Percentiles rank a stretch among this genome's conserved stretches.
Evolutionary conservation across 2,888 invertebrate genomes (phyloP).

Genomic region (Erebia aethiops): DNA sequence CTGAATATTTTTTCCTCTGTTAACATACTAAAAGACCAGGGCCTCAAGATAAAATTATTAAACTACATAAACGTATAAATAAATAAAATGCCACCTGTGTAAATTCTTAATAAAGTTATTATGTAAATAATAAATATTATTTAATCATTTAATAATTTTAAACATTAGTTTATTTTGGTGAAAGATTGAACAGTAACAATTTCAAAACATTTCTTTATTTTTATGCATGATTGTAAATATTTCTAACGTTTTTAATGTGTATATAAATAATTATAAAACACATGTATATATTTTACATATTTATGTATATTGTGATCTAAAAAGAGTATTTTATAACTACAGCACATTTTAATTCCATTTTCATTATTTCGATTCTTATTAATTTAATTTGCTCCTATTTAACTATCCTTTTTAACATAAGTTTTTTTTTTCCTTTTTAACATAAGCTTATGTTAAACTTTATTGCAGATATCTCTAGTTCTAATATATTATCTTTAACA

Average conservation of each 20-base stretch:
- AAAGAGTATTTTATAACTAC: neutral
- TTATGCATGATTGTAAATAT: neutral
- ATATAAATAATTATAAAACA: neutral
- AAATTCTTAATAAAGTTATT: neutral
- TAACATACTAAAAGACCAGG: neutral
- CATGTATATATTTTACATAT: too few relatives aligned
- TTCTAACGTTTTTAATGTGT: neutral
- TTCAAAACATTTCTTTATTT: neutral
- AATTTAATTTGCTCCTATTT: neutral
- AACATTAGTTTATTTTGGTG: too few relatives aligned
- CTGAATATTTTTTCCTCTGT: neutral
- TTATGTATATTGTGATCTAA: neutral
- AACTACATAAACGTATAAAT: neutral
- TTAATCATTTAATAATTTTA: too few relatives aligned
- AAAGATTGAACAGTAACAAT: too few relatives aligned
- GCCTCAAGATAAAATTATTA: neutral
- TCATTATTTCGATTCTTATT: neutral
- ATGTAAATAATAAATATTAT: neutral
- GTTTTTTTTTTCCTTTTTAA: neutral
- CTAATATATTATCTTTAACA: neutral
- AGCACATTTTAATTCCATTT: conserved; percentile 1
- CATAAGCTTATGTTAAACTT: neutral
- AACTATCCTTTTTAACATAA: neutral
- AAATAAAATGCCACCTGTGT: neutral
- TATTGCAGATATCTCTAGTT: neutral